Evolutionary conservation across 2,797 vertebrate species (phyloP).

Genomic region (Xenops minutus): DNA sequence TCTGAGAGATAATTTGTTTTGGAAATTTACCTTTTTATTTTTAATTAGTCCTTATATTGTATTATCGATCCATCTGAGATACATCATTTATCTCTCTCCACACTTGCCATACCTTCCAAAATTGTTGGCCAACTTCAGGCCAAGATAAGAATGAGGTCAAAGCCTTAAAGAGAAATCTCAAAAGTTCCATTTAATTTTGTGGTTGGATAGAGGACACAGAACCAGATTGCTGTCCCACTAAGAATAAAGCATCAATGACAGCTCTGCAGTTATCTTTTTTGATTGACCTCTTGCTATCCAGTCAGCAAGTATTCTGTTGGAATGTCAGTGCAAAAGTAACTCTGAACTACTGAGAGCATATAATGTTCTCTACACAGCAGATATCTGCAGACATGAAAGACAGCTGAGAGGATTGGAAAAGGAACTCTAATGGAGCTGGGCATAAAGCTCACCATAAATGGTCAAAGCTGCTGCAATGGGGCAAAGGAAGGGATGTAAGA

Average conservation of each 20-base stretch:
- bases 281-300: background rate
- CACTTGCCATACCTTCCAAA: background rate
- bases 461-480: background rate
- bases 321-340: background rate
- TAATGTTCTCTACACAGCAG: background rate
- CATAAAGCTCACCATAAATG: background rate
- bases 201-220: background rate
- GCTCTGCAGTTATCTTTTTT: background rate
- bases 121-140: background rate
- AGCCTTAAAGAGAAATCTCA: background rate
- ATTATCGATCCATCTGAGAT: background rate
- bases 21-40: background rate
- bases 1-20: background rate
- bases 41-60: background rate
- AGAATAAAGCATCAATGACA: background rate
- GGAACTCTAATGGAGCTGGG: background rate
- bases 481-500: background rate
- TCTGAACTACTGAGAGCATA: background rate
- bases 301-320: background rate
- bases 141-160: background rate
- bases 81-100: fast-evolving
- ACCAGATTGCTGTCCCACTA: background rate
- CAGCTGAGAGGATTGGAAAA: background rate
- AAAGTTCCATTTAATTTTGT: background rate
- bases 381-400: background rate